phyloP scores from a whole-genome alignment of 2,113 vertebrate genomes.

The Megaceryle torquata region DNA sequence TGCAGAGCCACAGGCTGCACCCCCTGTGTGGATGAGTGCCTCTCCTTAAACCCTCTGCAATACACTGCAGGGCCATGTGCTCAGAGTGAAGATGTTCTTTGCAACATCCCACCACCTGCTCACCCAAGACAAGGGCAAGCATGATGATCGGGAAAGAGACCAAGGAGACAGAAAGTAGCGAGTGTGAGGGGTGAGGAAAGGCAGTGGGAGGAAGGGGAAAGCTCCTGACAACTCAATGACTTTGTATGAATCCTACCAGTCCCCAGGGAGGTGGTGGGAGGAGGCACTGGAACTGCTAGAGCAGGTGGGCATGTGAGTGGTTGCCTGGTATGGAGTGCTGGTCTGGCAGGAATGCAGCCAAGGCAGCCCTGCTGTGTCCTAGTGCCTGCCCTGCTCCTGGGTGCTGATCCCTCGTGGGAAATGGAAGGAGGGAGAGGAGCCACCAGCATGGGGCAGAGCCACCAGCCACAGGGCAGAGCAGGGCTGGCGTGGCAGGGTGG shows the following conservation, averaged over 20 bases:
- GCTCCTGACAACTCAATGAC: neutral
- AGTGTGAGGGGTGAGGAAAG: neutral
- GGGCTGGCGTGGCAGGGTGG: too few species aligned
- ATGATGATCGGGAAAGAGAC: neutral
- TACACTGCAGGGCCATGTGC: fast-evolving
- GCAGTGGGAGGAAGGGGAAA: neutral
- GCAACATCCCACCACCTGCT: neutral
- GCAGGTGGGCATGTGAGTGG: fast-evolving
- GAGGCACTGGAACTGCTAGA: neutral
- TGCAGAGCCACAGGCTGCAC: neutral
- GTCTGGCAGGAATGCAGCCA: neutral
- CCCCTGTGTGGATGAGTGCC: too few species aligned
- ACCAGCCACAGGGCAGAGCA: neutral
- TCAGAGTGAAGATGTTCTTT: neutral
- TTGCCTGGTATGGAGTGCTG: neutral
- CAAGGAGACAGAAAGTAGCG: neutral
- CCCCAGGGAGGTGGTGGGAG: neutral
- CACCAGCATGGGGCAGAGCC: fast-evolving
- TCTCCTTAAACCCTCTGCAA: neutral
- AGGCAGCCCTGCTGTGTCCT: fast-evolving
- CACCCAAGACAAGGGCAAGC: neutral
- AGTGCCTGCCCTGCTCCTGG: neutral
- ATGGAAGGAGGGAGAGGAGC: neutral
- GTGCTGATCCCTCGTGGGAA: neutral
- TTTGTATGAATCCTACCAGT: neutral